Evolutionary conservation across 2,113 vertebrate species (phyloP).

Genomic region (Odocoileus virginianus): DNA sequence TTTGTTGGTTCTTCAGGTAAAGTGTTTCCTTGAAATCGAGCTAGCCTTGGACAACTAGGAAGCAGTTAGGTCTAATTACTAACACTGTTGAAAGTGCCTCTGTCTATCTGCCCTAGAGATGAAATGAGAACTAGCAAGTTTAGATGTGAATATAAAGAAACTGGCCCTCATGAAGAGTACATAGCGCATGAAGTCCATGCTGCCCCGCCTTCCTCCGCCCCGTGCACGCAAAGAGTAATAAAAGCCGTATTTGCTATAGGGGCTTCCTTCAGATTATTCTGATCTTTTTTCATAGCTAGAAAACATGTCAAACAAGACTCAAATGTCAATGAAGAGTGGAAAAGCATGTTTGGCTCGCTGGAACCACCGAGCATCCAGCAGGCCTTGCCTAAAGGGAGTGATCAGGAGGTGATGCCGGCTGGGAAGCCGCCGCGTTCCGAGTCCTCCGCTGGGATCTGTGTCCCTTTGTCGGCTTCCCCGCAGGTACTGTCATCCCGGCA

Average conservation of each 20-base stretch:
- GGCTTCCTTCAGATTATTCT: neutral
- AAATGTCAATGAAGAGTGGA: constrained; percentile 98
- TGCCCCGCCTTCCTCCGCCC: neutral
- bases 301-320: constrained; percentile 97
- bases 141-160: neutral
- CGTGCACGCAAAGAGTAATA: neutral
- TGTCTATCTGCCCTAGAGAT: neutral
- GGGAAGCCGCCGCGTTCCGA: constrained; percentile 84
- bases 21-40: neutral
- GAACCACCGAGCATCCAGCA: constrained; percentile 87
- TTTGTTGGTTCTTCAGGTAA: neutral
- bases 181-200: neutral
- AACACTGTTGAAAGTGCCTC: neutral
- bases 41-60: neutral
- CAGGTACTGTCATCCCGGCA: constrained; percentile 78
- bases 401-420: constrained; percentile 79
- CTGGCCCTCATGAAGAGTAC: neutral
- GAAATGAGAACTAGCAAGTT: neutral
- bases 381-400: constrained; percentile 82
- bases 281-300: constrained; percentile 83
- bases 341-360: constrained; percentile 98
- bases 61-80: neutral
- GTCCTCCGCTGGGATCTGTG: constrained; percentile 82
- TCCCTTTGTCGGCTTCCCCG: constrained; percentile 83
- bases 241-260: neutral